Base-by-base conservation (phyloP, 2,113 vertebrate genomes). In the Scomber colias region DNA sequence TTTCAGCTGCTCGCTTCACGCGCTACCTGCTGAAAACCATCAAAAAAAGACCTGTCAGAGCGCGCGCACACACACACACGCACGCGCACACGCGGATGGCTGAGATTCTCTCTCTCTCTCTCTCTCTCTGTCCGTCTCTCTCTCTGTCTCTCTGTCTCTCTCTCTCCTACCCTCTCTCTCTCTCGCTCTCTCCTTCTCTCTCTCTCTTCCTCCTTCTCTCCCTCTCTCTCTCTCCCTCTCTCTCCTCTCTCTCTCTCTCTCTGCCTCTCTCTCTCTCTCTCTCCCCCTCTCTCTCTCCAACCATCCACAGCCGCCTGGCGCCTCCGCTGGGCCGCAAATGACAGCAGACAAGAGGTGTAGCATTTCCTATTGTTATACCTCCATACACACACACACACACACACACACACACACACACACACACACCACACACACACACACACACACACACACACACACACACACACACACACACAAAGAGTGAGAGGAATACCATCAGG, bases 291-390 rank as follows among this genome's bases (percentile, higher is more conserved):
- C 77, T 83, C 67, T 71, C 68, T 88, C 87, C 79, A 68, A 59
- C 82, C 89, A 69, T 73, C 81, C 84, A 81, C 70, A 88, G 79
- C 79, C 83, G 87, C 80, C 88, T 93, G 89, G 92, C 92, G 89
- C 92, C 92, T 90, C 69, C 24, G 81, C 78, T 16, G 83, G 81
- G 72, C 71, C 83, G 61, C 80, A 82, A 65, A 82, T 91, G 90
- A 90, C 90, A 90, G 88, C 87, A 92, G 88, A 88, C 86, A 85
- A 85, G 88, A 91, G 89, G 92, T 91, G 92, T 93, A 90, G 70
- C 90, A 11, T 92, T 92, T 93, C 92, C 88, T 74, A 90, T 92
- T 93, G 89, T 93, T 21, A 21, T 87, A 73, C 78, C 89, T 30
- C 56, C 62, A 59, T 50, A 19, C 15, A 35, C 14, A 4, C 21